phyloP scores from a whole-genome alignment of 2,113 vertebrate species.

The Ochotona princeps region DNA sequence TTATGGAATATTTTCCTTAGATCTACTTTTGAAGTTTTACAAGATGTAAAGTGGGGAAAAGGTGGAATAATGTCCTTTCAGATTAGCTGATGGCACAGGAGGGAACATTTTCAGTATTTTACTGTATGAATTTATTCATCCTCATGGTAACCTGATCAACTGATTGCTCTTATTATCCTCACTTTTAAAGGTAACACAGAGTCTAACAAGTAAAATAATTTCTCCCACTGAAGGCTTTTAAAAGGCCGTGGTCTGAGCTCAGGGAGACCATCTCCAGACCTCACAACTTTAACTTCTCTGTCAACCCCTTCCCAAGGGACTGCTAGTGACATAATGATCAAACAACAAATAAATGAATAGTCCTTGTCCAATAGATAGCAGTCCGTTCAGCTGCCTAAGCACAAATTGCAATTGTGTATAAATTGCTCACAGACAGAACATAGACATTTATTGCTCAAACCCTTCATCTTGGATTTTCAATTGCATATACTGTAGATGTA shows the following conservation, averaged over 20 bases:
- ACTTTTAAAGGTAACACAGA: neutral
- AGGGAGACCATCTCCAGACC: neutral
- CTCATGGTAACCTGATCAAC: neutral
- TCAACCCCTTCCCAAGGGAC: neutral
- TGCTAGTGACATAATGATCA: neutral
- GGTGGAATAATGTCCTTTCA: neutral
- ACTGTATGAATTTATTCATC: neutral
- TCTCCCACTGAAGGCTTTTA: neutral
- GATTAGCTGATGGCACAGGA: neutral
- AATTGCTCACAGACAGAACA: neutral
- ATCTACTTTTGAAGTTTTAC: neutral
- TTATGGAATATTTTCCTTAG: neutral
- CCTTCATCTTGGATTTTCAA: neutral
- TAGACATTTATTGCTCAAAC: slow-evolving; percentile 16
- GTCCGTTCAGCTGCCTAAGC: neutral
- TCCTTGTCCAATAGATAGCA: neutral
- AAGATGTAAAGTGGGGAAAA: neutral
- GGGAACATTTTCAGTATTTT: neutral
- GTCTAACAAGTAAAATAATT: neutral
- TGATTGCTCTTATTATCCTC: neutral
- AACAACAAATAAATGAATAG: neutral
- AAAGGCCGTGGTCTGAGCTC: neutral
- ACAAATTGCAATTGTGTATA: slow-evolving; percentile 18
- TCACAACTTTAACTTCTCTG: no score
- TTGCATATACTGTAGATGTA: neutral